Base-by-base conservation (phyloP, 1,140 invertebrate genomes). In the Uloborus diversus region DNA sequence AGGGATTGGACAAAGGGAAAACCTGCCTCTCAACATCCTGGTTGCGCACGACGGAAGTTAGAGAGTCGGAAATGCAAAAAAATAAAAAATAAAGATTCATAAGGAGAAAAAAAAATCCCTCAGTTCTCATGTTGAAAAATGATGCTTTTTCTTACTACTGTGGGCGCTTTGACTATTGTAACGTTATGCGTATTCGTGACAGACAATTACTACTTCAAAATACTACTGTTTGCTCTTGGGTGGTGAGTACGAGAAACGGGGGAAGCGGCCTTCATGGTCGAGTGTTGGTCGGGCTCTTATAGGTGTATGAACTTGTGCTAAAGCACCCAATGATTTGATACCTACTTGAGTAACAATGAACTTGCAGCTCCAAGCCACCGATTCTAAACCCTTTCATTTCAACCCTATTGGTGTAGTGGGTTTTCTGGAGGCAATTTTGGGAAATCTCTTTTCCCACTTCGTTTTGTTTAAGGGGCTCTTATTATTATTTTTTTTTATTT, bases 271-370 rank as follows among this genome's bases (percentile, higher is more conserved):
- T 53, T 53, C 51, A 49, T 66, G 64, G 64, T 66, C 64, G 64
- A 66, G 64, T 66, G 27, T 28, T 17, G 42, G 51, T 20, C n/a
- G n/a, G n/a, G n/a, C n/a, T n/a, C n/a, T n/a, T n/a, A 25, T 56
- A 51, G 66, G 66, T 69, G 49, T 69, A 69, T 69, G 66, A 69
- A 69, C 66, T 69, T 33, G 66, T n/a, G n/a, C n/a, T n/a, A n/a
- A n/a, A n/a, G n/a, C n/a, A n/a, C n/a, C n/a, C n/a, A n/a, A 49
- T 28, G 66, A 69, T 69, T 20, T 42, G 66, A 69, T 69, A 69
- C 66, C 66, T 51, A 69, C 66, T 69, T 51, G 25, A 69, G 14
- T 30, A 69, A 69, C 66, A 69, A 69, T 56, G n/a, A 17, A n/a
- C 25, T 53, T 53, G 25, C 51, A 53, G 51, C 9, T 53, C 25